These are phyloP conservation scores for Rhagonycha fulva DNA, from an alignment of 2,888 invertebrate species.

Conservation along the genomic window DNA sequence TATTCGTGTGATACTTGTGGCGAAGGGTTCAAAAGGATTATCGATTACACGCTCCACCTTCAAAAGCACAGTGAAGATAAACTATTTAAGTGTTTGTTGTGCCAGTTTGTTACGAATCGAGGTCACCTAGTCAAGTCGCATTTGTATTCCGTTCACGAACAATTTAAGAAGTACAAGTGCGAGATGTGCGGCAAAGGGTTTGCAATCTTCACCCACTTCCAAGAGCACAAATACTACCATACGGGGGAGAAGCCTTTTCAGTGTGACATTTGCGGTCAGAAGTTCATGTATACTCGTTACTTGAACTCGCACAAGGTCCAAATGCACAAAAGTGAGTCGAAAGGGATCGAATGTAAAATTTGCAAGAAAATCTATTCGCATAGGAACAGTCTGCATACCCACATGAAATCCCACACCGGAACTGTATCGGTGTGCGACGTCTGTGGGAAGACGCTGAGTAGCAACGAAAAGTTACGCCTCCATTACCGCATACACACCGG, in stretches of 20 bases:
- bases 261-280: conserved; percentile 60
- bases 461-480: conserved; percentile 50
- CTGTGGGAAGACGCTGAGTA: conserved; percentile 50
- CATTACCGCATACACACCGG: conserved; percentile 43
- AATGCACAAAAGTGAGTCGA: conserved; percentile 54
- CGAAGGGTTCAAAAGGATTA: conserved; percentile 28
- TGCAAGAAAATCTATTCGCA: conserved; percentile 51
- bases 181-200: conserved; percentile 57
- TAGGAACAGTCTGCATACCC: conserved; percentile 46
- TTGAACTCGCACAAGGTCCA: conserved; percentile 58
- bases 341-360: conserved; percentile 50
- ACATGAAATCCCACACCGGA: conserved; percentile 55
- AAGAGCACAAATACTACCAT: conserved; percentile 55
- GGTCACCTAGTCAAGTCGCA: conserved; percentile 44
- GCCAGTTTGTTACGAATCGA: conserved; percentile 42
- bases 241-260: conserved; percentile 59
- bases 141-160: conserved; percentile 47
- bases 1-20: conserved; percentile 28
- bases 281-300: conserved; percentile 60
- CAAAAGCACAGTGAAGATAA: conserved; percentile 47
- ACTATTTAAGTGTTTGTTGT: conserved; percentile 44
- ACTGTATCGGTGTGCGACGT: conserved; percentile 57
- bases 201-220: conserved; percentile 51
- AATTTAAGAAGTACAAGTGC: conserved; percentile 57
- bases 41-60: conserved; percentile 29